phyloP scores from a whole-genome alignment of 2,113 vertebrate species.

The Leucopsar rothschildi region DNA sequence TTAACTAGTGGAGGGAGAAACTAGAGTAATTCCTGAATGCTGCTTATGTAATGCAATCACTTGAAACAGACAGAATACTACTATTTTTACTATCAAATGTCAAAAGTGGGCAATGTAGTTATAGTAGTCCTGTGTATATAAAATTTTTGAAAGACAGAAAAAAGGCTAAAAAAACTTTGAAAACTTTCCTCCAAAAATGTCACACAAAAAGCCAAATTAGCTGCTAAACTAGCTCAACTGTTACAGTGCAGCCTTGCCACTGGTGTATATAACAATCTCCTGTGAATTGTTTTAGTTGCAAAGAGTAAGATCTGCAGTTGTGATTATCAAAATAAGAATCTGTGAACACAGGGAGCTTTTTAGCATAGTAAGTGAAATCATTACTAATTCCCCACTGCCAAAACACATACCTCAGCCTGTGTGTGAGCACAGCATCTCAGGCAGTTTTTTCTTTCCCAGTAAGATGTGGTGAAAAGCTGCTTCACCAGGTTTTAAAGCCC shows the following conservation, averaged over 20 bases:
- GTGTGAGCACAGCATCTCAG: neutral
- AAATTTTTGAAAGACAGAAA: neutral
- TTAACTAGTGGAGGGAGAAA: neutral
- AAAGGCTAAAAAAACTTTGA: neutral
- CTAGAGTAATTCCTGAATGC: neutral
- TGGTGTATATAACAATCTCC: neutral
- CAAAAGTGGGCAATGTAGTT: neutral
- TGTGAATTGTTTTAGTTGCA: neutral
- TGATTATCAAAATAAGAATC: neutral
- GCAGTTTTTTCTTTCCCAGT: neutral
- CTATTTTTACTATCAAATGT: neutral
- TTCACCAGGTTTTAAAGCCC: slow-evolving; percentile 37
- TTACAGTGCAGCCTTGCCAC: neutral
- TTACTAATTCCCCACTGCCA: neutral
- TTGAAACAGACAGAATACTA: neutral
- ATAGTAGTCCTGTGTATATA: neutral
- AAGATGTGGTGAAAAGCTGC: slow-evolving; percentile 19
- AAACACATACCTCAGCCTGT: neutral
- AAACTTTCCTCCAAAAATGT: neutral
- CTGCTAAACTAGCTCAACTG: neutral
- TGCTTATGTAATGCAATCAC: neutral
- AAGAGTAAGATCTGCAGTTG: neutral
- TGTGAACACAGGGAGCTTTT: neutral
- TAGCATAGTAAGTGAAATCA: neutral
- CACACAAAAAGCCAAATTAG: neutral